These are phyloP conservation scores for Sesia apiformis DNA, from an alignment of 2,888 invertebrate species.

Conservation along the genomic window DNA sequence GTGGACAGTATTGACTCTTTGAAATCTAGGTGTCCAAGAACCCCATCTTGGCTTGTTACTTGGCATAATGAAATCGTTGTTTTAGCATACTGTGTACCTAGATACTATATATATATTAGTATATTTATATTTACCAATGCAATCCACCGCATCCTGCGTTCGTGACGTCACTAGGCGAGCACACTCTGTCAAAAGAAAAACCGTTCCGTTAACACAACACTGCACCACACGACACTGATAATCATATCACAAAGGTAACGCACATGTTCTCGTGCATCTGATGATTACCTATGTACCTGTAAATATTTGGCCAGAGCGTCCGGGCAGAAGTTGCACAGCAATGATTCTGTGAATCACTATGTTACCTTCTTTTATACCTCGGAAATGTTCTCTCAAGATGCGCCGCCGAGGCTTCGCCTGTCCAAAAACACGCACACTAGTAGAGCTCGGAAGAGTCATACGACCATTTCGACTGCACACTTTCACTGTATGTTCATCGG, in stretches of 20 bases:
- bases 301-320: slow-evolving; percentile 18
- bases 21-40: too few species aligned
- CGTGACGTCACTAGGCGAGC: slow-evolving; percentile 27
- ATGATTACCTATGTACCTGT: slow-evolving; percentile 17
- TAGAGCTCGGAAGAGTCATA: too few species aligned
- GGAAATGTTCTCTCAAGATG: slow-evolving; percentile 66
- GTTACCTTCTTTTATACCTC: slow-evolving; percentile 70
- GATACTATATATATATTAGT: too few species aligned
- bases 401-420: slow-evolving; percentile 40
- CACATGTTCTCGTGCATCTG: slow-evolving; percentile 3
- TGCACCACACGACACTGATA: slow-evolving; percentile 24
- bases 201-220: slow-evolving; percentile 25
- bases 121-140: slow-evolving; percentile 41
- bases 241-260: slow-evolving; percentile 13
- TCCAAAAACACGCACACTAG: slow-evolving; percentile 42
- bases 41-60: too few species aligned
- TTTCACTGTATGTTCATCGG: too few species aligned
- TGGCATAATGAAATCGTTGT: too few species aligned
- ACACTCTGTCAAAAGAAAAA: slow-evolving; percentile 64
- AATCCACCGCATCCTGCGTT: slow-evolving; percentile 54
- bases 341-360: slow-evolving; percentile 56
- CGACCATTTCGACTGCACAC: too few species aligned
- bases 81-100: too few species aligned
- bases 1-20: too few species aligned
- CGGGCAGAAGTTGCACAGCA: slow-evolving; percentile 44